These are phyloP conservation scores for Odobenus rosmarus DNA, from an alignment of 2,113 vertebrate species.

Conservation along the genomic window DNA sequence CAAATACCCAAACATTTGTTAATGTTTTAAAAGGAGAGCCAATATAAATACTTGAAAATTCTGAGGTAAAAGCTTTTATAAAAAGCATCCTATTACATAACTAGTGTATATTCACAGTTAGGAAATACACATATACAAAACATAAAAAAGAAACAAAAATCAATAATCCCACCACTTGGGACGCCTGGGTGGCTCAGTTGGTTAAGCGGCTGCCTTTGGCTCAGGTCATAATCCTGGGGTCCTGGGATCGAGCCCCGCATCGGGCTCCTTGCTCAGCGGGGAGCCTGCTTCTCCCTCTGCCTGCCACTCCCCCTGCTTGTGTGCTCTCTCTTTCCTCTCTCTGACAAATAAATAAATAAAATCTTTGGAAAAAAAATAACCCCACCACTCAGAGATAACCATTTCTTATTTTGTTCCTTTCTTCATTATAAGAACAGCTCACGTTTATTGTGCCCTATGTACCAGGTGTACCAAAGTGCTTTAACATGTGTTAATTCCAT, in stretches of 20 bases:
- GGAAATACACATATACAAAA: constrained; percentile 8
- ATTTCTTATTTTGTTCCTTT: constrained; percentile 14
- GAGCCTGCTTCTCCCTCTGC: too few species aligned
- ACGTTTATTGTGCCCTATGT: not conserved
- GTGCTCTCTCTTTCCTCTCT: too few species aligned
- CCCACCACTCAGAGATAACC: not conserved
- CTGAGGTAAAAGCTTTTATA: constrained; percentile 17
- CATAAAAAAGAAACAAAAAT: not conserved
- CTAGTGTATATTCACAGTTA: not conserved
- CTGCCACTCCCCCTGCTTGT: too few species aligned
- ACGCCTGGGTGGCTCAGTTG: too few species aligned
- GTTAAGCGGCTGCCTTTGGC: too few species aligned
- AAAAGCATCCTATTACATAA: not conserved
- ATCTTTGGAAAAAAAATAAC: not conserved
- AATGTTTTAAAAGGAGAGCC: constrained; percentile 1
- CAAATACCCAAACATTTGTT: not conserved
- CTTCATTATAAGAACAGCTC: not conserved
- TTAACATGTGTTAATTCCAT: not conserved
- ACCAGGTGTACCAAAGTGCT: not conserved
- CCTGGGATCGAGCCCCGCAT: too few species aligned
- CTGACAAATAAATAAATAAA: too few species aligned
- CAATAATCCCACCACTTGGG: not conserved
- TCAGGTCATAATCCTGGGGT: too few species aligned
- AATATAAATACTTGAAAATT: constrained; percentile 44
- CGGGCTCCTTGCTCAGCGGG: too few species aligned